Evolutionary conservation across 2,888 invertebrate genomes (phyloP).

Genomic region (Cantharis rustica): DNA sequence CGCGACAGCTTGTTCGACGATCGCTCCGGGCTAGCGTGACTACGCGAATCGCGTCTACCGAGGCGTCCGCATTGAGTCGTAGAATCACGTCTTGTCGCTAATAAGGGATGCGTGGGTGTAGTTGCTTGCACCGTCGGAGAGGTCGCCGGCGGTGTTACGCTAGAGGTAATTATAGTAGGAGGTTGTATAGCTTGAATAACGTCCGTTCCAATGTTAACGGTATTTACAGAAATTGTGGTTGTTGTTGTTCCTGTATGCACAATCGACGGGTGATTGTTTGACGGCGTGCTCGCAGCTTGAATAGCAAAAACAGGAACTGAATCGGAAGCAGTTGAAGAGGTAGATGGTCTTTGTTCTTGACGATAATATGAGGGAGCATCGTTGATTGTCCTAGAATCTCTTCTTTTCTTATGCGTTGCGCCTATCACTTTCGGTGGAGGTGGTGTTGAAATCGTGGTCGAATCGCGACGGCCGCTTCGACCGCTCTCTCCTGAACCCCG

Average conservation of each 20-base stretch:
- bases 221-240: slow-evolving; percentile 51
- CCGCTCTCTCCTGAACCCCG: slow-evolving; percentile 74
- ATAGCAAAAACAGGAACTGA: slow-evolving; percentile 60
- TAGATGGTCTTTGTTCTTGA: slow-evolving; percentile 72
- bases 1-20: slow-evolving; percentile 54
- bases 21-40: slow-evolving; percentile 70
- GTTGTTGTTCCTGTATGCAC: slow-evolving; percentile 53
- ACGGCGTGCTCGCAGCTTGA: slow-evolving; percentile 17
- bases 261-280: slow-evolving; percentile 5
- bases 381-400: slow-evolving; percentile 61
- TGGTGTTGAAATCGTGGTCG: slow-evolving; percentile 62
- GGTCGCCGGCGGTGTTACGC: slow-evolving; percentile 81
- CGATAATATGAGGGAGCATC: slow-evolving; percentile 61
- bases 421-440: slow-evolving; percentile 65
- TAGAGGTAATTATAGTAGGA: slow-evolving; percentile 82
- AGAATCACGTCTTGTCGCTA: slow-evolving; percentile 72
- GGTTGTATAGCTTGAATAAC: slow-evolving; percentile 65
- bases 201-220: slow-evolving; percentile 20
- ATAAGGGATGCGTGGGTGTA: slow-evolving; percentile 59
- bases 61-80: slow-evolving; percentile 79
- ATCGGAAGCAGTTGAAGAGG: slow-evolving; percentile 75
- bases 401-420: slow-evolving; percentile 65
- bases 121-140: slow-evolving; percentile 69
- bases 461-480: slow-evolving; percentile 72
- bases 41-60: slow-evolving; percentile 69